Conservation (phyloP, 2,797 vertebrate species). For the Bradypodion ventrale region DNA sequence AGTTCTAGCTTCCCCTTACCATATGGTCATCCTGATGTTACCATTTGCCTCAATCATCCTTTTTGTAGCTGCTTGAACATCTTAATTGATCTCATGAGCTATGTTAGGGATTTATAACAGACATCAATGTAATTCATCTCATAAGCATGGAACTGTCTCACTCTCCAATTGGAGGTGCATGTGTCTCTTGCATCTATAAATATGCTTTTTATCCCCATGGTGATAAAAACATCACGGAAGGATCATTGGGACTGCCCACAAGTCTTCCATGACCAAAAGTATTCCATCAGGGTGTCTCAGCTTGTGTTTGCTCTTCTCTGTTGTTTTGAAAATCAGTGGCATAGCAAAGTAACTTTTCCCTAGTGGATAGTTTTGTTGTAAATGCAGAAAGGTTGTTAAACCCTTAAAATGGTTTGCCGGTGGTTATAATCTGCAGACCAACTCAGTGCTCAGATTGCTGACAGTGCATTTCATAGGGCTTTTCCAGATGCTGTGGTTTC, state of each 20-base stretch:
- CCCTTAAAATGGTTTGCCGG: neutral
- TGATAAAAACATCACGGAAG: slow-evolving; percentile 64
- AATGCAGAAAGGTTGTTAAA: neutral
- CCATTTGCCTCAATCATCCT: slow-evolving; percentile 82
- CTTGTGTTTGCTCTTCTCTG: slow-evolving; percentile 31
- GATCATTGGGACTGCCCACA: slow-evolving; percentile 36
- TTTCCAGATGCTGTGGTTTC: neutral
- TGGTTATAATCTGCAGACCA: neutral
- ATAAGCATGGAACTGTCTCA: slow-evolving; percentile 49
- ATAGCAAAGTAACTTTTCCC: neutral
- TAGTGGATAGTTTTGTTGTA: neutral
- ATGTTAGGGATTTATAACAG: slow-evolving; percentile 79
- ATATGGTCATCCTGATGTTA: slow-evolving; percentile 84
- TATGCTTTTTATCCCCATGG: slow-evolving; percentile 38
- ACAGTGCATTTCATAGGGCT: neutral
- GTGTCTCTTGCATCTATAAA: slow-evolving; percentile 44
- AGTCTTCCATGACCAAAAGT: slow-evolving; percentile 33
- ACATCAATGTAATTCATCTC: slow-evolving; percentile 67
- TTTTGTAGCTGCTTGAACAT: slow-evolving; percentile 80
- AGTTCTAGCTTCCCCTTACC: slow-evolving; percentile 74
- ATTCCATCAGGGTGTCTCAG: slow-evolving; percentile 28
- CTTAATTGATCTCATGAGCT: slow-evolving; percentile 84
- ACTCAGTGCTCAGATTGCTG: neutral
- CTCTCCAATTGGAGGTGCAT: slow-evolving; percentile 48
- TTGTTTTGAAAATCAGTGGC: neutral